Conservation (phyloP, 2,113 vertebrate species). For the Benitochromis conjunctus region DNA sequence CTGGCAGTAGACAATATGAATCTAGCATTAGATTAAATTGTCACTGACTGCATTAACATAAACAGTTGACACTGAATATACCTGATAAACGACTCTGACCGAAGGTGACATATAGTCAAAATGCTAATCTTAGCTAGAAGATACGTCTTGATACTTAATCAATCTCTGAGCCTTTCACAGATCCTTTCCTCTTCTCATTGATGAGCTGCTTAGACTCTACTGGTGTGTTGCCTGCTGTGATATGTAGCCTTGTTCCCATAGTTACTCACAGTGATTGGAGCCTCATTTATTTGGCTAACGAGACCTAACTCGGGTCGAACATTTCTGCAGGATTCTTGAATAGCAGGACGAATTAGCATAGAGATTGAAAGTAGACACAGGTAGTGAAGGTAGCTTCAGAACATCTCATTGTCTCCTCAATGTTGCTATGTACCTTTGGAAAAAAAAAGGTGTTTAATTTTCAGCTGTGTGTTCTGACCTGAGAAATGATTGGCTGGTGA, state of each 20-base stretch:
- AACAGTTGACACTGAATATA: background rate
- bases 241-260: slow-evolving; percentile 35
- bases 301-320: slow-evolving; percentile 8
- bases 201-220: background rate
- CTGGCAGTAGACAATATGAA: background rate
- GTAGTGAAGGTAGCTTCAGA: background rate
- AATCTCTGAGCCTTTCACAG: background rate
- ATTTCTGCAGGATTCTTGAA: background rate
- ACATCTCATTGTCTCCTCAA: background rate
- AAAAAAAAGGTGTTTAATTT: slow-evolving; percentile 40
- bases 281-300: slow-evolving; percentile 46
- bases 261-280: slow-evolving; percentile 28
- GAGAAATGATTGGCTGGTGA: background rate
- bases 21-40: background rate
- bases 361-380: slow-evolving; percentile 30
- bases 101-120: background rate
- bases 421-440: background rate
- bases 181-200: background rate
- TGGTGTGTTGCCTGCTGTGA: background rate
- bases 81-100: background rate
- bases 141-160: background rate
- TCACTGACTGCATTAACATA: background rate
- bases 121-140: background rate
- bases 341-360: slow-evolving; percentile 32
- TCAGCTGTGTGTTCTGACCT: background rate